Evolutionary conservation across 2,797 vertebrate genomes (phyloP), one percentile per base, ranked within the genome.

Genomic region (Avahi laniger): DNA sequence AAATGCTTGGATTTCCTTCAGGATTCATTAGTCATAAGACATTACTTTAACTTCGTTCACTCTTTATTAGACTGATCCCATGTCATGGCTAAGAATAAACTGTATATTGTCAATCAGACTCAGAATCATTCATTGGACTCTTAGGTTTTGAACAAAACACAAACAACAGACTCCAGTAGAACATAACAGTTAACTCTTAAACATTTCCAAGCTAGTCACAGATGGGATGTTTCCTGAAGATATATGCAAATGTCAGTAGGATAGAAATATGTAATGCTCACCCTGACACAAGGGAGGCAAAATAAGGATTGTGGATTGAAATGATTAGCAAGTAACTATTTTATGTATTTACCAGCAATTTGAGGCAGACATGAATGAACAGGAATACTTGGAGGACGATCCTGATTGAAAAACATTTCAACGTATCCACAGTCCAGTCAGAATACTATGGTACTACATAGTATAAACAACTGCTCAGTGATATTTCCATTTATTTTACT

Each of bases 401-500:
- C 76, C 50, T 69, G 88, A 97, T 38, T 69, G 89, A 97, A 63
- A 95, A 96, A 82, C 78, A 87, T 70, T 87, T 85, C 95, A 96
- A 10, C 24, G 38, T 89, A 72, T 80, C 88, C 85, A 93, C 96
- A 91, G 22, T 69, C 88, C 67, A 95, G 93, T 81, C 26, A 52
- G 50, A 80, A 82, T 91, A 86, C 76, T 95, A 43, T 41, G 80
- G 63, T 75, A 54, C 76, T 5, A 54, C 43, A n/a, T 65, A 95
- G 78, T 87, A 70, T 61, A 96, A 97, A 85, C 6, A 26, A 38
- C 54, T 92, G 59, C 80, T 86, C 67, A 65, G 48, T 97, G 96
- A 93, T 94, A 97, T 84, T 98, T 83, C 80, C 28, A 59, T 54
- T 98, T 97, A 97, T 98, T 99, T 98, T 95, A 97, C 97, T 98